Conservation (phyloP, 2,888 invertebrate genomes). For the Neocrepidodera transversa region DNA sequence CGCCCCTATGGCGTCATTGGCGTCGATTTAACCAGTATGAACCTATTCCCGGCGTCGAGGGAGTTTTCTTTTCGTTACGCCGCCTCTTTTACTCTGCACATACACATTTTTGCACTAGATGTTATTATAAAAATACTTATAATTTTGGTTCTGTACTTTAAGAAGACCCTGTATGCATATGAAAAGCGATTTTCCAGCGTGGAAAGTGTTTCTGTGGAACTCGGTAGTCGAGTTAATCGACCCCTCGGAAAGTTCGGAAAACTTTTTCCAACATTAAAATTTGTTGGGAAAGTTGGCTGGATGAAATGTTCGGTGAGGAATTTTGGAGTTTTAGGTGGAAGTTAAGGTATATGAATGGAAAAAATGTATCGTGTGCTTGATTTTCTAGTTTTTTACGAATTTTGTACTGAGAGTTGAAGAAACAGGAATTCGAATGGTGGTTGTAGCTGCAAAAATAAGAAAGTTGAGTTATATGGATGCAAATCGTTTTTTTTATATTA, state of each 20-base stretch:
- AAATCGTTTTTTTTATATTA: no score
- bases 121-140: constrained; percentile 23
- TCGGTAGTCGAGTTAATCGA: constrained; percentile 59
- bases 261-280: constrained; percentile 61
- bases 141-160: constrained; percentile 9
- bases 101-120: constrained; percentile 40
- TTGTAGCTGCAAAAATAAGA: constrained; percentile 1
- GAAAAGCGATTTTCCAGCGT: constrained; percentile 24
- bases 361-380: constrained; percentile 29
- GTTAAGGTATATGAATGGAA: constrained; percentile 33
- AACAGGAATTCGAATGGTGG: constrained; percentile 6
- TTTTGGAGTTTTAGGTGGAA: constrained; percentile 38
- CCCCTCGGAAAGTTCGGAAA: constrained; percentile 60
- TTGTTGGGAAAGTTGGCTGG: constrained; percentile 59
- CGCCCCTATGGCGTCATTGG: constrained; percentile 57
- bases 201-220: constrained; percentile 54
- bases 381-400: background rate
- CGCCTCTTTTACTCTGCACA: constrained; percentile 49
- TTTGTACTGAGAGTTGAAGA: background rate
- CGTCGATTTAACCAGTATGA: constrained; percentile 54
- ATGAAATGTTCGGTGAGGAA: constrained; percentile 53
- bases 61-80: constrained; percentile 52
- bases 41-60: constrained; percentile 38
- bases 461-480: no score
- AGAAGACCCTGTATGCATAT: constrained; percentile 26